Evolutionary conservation across 2,797 vertebrate genomes (phyloP).

Genomic region (Artibeus lituratus): DNA sequence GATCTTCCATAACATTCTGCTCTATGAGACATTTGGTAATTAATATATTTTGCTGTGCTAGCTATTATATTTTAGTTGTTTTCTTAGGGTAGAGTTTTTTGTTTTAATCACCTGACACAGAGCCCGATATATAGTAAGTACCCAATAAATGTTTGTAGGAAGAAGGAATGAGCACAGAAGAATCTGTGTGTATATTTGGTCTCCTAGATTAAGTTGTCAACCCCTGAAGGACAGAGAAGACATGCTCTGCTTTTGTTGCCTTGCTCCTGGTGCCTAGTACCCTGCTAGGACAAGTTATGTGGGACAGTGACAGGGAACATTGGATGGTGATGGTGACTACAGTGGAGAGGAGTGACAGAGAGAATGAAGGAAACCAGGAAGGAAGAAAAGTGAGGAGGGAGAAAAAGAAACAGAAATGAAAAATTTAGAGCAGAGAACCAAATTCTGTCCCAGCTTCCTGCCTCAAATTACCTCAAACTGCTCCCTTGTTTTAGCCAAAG

Average conservation of each 20-base stretch:
- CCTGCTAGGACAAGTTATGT: not conserved
- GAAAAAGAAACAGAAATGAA: not conserved
- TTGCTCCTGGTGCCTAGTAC: not conserved
- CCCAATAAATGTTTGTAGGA: not conserved
- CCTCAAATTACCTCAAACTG: not conserved
- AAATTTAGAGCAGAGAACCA: not conserved
- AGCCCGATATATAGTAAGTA: not conserved
- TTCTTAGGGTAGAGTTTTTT: not conserved
- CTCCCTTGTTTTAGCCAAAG: not conserved
- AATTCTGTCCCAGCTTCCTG: not conserved
- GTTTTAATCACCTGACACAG: not conserved
- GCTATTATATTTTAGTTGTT: not conserved
- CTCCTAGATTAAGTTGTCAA: not conserved
- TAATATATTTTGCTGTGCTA: slow-evolving; percentile 11
- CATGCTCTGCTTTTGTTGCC: too few species aligned
- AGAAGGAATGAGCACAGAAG: not conserved
- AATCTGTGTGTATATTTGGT: not conserved
- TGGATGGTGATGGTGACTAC: not conserved
- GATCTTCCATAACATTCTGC: not conserved
- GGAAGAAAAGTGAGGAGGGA: not conserved
- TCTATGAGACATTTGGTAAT: not conserved
- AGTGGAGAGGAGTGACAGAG: not conserved
- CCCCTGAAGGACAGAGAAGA: not conserved
- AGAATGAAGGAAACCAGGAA: not conserved
- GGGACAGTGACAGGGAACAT: not conserved